A percentile compares a stretch with the other conserved stretches of the same genome.
These are phyloP conservation scores for Sebastolobus altivelis DNA, from an alignment of 2,797 vertebrate genomes.

Conservation along the genomic window DNA sequence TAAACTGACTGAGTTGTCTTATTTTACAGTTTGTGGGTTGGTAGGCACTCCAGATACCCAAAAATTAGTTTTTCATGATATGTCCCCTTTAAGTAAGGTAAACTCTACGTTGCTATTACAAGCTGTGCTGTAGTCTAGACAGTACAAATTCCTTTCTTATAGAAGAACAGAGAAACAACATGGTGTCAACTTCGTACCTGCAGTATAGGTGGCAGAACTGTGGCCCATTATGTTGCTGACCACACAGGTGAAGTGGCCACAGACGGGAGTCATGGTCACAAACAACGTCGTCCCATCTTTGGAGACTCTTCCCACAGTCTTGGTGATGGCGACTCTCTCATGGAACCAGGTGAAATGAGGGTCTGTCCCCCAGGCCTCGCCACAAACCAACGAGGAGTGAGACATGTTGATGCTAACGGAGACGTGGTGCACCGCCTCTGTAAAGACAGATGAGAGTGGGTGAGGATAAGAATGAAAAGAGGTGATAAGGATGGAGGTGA, in stretches of 20 bases:
- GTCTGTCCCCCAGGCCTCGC: conserved; percentile 85
- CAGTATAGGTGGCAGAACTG: conserved; percentile 81
- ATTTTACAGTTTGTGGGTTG: neutral
- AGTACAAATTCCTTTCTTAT: neutral
- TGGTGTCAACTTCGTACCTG: conserved; percentile 61
- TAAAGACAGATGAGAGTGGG: conserved; percentile 19
- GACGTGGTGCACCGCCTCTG: conserved; percentile 85
- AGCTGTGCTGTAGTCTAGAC: neutral
- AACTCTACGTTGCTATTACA: neutral
- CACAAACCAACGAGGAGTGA: conserved; percentile 80
- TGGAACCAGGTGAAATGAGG: conserved; percentile 85
- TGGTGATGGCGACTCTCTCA: conserved; percentile 68
- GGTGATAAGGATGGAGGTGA: conserved; percentile 22
- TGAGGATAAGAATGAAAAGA: conserved; percentile 14
- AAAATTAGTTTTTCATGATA: neutral
- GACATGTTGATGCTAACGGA: conserved; percentile 84
- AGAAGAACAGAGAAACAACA: neutral
- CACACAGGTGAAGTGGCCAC: conserved; percentile 86
- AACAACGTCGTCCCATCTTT: conserved; percentile 69
- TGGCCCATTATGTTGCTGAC: conserved; percentile 84
- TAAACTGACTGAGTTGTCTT: neutral
- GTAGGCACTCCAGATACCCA: neutral
- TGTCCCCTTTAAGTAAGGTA: neutral
- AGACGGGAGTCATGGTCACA: conserved; percentile 70
- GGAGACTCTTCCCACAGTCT: conserved; percentile 74